These are phyloP conservation scores for Mythimna loreyi DNA, from an alignment of 2,888 invertebrate genomes.

Conservation along the genomic window DNA sequence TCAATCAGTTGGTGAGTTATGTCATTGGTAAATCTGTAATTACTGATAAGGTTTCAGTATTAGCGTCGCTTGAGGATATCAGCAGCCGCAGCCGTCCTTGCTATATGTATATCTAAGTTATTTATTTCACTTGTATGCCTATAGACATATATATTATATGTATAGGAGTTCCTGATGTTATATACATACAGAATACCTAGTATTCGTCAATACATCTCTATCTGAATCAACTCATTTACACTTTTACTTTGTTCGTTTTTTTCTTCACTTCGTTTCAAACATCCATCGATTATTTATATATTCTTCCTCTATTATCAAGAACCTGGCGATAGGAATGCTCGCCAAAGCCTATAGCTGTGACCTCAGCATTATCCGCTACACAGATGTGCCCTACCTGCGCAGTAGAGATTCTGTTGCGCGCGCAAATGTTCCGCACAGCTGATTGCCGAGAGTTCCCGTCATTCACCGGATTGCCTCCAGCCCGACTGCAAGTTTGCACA, in stretches of 20 bases:
- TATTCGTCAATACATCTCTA: background rate
- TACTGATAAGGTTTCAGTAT: too few species aligned
- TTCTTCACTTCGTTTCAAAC: background rate
- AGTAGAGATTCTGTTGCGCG: slow-evolving; percentile 38
- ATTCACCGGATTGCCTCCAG: slow-evolving; percentile 12
- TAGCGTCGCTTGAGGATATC: too few species aligned
- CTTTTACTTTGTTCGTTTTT: too few species aligned
- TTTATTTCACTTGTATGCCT: too few species aligned
- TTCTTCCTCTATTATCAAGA: background rate
- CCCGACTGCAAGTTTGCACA: background rate
- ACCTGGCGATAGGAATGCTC: background rate
- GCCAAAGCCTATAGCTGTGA: slow-evolving; percentile 15
- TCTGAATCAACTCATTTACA: background rate
- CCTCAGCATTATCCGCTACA: slow-evolving; percentile 24
- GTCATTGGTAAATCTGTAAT: too few species aligned
- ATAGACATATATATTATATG: too few species aligned
- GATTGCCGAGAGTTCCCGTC: slow-evolving; percentile 20
- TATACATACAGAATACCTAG: too few species aligned
- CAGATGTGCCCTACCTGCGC: slow-evolving; percentile 39
- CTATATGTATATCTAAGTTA: too few species aligned
- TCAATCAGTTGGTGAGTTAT: too few species aligned
- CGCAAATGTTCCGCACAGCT: slow-evolving; percentile 37
- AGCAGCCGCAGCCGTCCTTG: too few species aligned
- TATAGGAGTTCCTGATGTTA: too few species aligned
- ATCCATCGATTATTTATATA: background rate